These are phyloP conservation scores for Bombyx huttoni DNA, from an alignment of 2,888 invertebrate species.

Conservation along the genomic window DNA sequence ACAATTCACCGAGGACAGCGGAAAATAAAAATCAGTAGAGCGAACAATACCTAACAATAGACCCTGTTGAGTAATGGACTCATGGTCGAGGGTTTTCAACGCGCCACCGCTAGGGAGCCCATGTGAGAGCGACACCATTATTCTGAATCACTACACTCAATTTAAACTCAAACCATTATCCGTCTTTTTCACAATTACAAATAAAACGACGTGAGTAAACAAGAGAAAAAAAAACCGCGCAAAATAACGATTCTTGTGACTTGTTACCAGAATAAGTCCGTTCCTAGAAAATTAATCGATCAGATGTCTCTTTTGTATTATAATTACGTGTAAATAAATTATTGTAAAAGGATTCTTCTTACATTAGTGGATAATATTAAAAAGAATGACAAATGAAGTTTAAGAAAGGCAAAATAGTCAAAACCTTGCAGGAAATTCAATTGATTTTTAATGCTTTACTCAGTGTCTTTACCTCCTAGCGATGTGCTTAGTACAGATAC, in stretches of 20 bases:
- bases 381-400: too few relatives aligned
- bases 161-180: background rate
- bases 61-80: conserved; percentile 21
- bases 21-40: conserved; percentile 16
- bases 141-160: background rate
- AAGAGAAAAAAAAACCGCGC: background rate
- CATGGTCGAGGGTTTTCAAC: conserved; percentile 15
- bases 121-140: conserved; percentile 9
- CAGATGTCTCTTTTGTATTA: background rate
- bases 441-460: too few relatives aligned
- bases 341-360: background rate
- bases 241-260: background rate
- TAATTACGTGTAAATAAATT: background rate
- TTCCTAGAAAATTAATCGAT: background rate
- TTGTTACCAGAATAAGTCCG: background rate
- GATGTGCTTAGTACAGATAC: too few relatives aligned
- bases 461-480: too few relatives aligned
- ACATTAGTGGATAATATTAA: background rate
- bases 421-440: too few relatives aligned
- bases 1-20: conserved; percentile 12
- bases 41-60: conserved; percentile 18
- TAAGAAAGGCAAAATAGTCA: too few relatives aligned
- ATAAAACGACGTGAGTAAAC: background rate
- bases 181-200: background rate
- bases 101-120: conserved; percentile 8